phyloP scores from a whole-genome alignment of 2,888 invertebrate genomes.

The Drosophila rellima region DNA sequence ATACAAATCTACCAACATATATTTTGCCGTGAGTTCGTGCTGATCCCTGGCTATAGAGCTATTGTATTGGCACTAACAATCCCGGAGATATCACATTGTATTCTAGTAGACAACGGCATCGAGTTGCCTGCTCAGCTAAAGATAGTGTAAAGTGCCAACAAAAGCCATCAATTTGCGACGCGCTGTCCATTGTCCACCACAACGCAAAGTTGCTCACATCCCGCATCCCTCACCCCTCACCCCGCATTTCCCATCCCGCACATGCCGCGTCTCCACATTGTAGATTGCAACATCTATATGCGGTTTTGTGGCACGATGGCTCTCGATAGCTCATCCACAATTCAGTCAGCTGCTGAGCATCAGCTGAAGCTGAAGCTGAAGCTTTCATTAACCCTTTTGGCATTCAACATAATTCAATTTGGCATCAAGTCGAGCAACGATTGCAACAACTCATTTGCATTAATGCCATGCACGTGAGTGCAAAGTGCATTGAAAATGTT shows the following conservation, averaged over 20 bases:
- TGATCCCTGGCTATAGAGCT: conserved; percentile 1
- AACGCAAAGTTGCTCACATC: conserved; percentile 16
- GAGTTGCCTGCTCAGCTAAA: conserved; percentile 34
- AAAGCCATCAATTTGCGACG: conserved; percentile 69
- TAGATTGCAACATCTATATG: conserved; percentile 54
- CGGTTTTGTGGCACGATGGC: conserved; percentile 33
- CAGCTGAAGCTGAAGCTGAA: not conserved
- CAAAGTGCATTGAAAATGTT: conserved; percentile 46
- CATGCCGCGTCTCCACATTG: conserved; percentile 18
- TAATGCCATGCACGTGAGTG: conserved; percentile 68
- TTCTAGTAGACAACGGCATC: conserved; percentile 6
- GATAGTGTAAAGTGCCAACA: conserved; percentile 60
- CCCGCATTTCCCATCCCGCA: conserved; percentile 11
- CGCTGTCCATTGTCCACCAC: conserved; percentile 45
- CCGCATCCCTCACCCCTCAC: conserved; percentile 8
- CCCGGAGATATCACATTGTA: conserved; percentile 3
- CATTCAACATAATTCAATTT: conserved; percentile 78
- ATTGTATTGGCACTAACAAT: conserved; percentile 24
- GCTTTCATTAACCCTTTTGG: conserved; percentile 78
- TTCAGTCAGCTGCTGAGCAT: conserved; percentile 9
- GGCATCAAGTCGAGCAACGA: conserved; percentile 51
- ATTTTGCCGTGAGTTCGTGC: not conserved
- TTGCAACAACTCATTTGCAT: conserved; percentile 64
- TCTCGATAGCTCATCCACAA: conserved; percentile 37
- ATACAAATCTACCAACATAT: not conserved